Evolutionary conservation across 2,113 vertebrate genomes (phyloP), one percentile per base, ranked within the genome.

Genomic region (Zosterops hypoxanthus): DNA sequence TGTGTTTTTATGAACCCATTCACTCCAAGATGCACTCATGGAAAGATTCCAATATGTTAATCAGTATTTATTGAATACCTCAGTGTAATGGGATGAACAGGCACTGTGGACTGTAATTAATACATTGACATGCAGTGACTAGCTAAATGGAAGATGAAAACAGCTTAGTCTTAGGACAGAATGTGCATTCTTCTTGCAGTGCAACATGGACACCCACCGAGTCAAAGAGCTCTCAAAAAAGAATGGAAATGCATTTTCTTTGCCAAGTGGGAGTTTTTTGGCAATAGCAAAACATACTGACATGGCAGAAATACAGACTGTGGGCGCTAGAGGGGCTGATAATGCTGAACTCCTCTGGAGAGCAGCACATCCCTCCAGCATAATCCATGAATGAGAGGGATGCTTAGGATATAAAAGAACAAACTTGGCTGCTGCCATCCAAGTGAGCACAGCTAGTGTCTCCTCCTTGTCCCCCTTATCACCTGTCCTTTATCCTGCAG

Each of bases 61-160:
- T 91, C 31, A 55, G 55, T 83, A 55, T 92, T 93, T 96, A 94
- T 95, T 86, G 92, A 97, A 73, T 94, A 50, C 59, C 86, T 91
- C 76, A 31, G 57, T 44, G 61, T 82, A 71, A 80, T 26, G 69
- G 64, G 85, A 77, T 92, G 85, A 92, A 71, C 70, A 77, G 91
- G 57, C 87, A 31, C 82, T 8, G 10, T 36, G 77, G 79, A 36
- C 42, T 71, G 44, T 89, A 94, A 92, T 93, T 91, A 96, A 93
- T 81, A 56, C 93, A 85, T 92, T 78, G 96, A 86, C 75, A 88
- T 85, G 79, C 76, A 71, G 20, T 15, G 3, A 21, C 50, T 90
- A 41, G 73, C 88, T 92, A 91, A 91, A 79, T 41, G 82, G 79
- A 71, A 93, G 87, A 92, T 84, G 65, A 86, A 75, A 90, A 50